These are phyloP conservation scores for Mobula birostris DNA, from an alignment of 2,113 vertebrate genomes.

Conservation along the genomic window DNA sequence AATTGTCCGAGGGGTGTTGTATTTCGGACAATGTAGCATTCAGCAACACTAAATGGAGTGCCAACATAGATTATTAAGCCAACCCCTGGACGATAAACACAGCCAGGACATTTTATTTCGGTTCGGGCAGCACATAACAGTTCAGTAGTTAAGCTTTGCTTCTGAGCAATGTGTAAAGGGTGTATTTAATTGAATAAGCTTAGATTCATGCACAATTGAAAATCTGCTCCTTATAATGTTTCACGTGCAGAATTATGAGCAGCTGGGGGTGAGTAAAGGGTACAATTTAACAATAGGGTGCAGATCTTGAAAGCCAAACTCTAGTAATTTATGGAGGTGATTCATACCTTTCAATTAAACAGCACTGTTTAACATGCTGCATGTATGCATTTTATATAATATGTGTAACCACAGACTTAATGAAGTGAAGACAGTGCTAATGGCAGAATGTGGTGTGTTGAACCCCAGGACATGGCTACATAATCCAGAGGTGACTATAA, in stretches of 20 bases:
- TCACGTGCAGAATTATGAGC: not conserved
- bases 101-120: not conserved
- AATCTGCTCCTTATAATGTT: slow-evolving; percentile 22
- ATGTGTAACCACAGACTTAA: not conserved
- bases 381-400: not conserved
- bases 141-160: not conserved
- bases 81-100: not conserved
- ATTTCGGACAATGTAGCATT: not conserved
- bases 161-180: not conserved
- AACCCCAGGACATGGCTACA: not conserved
- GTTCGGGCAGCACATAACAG: not conserved
- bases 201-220: slow-evolving; percentile 26
- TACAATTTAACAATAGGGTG: slow-evolving; percentile 20
- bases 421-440: slow-evolving; percentile 9
- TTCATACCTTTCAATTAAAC: not conserved
- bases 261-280: not conserved
- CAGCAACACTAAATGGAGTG: not conserved
- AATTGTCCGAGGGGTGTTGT: not conserved
- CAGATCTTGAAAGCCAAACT: not conserved
- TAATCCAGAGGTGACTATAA: not conserved
- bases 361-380: not conserved
- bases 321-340: slow-evolving; percentile 20
- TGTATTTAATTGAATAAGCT: slow-evolving; percentile 28
- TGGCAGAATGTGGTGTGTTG: not conserved
- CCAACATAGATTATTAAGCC: not conserved